A percentile compares a stretch with the other conserved stretches of the same genome.
Conservation (phyloP, 2,888 invertebrate genomes). For the Pinctada fucata region DNA sequence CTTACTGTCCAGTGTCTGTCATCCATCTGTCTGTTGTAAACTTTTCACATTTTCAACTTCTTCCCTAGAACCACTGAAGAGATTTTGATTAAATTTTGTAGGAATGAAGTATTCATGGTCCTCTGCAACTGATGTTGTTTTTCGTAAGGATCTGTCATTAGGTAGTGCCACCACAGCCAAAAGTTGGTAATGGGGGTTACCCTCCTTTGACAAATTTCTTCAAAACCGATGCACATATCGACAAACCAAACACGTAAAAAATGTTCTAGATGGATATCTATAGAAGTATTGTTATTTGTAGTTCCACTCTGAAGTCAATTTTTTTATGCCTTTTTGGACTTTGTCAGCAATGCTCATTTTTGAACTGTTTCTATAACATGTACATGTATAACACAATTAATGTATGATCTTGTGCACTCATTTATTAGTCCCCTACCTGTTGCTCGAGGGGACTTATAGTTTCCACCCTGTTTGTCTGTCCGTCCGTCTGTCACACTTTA, state of each 20-base stretch:
- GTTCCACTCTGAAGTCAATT: no score
- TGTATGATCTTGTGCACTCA: no score
- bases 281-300: no score
- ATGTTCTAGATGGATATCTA: no score
- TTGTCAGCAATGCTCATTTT: no score
- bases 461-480: no score
- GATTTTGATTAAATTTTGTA: not conserved
- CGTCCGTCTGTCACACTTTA: no score
- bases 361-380: no score
- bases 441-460: no score
- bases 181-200: not conserved
- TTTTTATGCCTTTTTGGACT: no score
- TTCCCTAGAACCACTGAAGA: not conserved
- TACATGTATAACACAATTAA: no score
- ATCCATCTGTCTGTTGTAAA: not conserved
- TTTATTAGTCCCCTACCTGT: no score
- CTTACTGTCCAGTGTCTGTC: not conserved
- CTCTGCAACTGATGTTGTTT: not conserved
- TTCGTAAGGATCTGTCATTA: not conserved
- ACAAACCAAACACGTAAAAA: not conserved
- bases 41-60: not conserved
- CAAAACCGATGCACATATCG: not conserved
- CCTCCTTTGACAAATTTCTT: not conserved
- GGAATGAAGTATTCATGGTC: conserved; percentile 1
- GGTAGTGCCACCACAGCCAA: not conserved